Evolutionary conservation across 2,797 vertebrate genomes (phyloP), one percentile per base, ranked within the genome.

Genomic region (Valencia hispanica): DNA sequence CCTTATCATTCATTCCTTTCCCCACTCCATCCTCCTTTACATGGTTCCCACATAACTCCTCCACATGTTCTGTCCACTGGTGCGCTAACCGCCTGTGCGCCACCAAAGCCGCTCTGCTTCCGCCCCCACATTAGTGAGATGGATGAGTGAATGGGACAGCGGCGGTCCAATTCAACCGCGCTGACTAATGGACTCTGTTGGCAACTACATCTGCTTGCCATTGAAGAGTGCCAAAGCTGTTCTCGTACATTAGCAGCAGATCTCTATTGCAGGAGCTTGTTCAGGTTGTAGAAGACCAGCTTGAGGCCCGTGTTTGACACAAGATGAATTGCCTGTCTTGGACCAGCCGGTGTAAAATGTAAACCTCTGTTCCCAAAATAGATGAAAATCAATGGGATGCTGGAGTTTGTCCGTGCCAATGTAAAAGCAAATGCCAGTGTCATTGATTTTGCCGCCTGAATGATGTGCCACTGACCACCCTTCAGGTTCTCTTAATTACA

Each of bases 161-260:
- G 55, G 79, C 66, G 12, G 74, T 87, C 88, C 82, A 82, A 89
- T 91, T 86, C 86, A 74, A 22, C 87, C 47, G 63, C 83, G 0
- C 83, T 91, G 88, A 93, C 85, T 92, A 90, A 94, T 93, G 87
- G 91, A 86, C 91, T 90, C 89, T 76, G 90, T 91, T 92, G 92
- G 91, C 91, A 90, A 88, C 92, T 90, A 85, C 91, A 91, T 91
- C 90, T 92, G 89, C 87, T 89, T 66, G 76, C 90, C 87, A 81
- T 79, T 83, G 86, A 87, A 83, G 55, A 83, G 84, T 69, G 85
- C 87, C 89, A 84, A 88, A 88, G 80, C 90, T 75, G 87, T 86
- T 88, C 85, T 78, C 91, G 79, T 89, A 68, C 88, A 93, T 93
- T 90, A 93, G 83, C 82, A 65, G 85, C 83, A 84, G 87, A 89